Conservation (phyloP, 2,113 vertebrate species). For the human (Homo sapiens) region DNA sequence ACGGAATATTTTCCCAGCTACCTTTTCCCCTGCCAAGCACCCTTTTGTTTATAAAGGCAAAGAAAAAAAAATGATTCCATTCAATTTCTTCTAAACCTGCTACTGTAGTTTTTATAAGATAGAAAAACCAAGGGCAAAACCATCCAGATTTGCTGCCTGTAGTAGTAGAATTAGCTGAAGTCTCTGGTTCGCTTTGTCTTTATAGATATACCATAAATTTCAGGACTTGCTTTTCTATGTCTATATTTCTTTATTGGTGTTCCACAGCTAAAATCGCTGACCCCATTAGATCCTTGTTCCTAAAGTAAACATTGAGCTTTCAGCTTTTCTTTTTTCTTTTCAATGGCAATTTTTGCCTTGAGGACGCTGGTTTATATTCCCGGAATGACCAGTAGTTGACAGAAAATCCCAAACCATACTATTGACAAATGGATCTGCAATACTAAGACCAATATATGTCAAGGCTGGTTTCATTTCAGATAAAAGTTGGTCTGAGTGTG, state of each 20-base stretch:
- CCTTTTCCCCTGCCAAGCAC: background rate
- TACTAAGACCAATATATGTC: background rate
- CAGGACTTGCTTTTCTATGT: background rate
- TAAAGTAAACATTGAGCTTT: background rate
- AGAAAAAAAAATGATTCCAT: conserved; percentile 50
- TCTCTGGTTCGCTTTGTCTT: background rate
- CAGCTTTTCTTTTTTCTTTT: background rate
- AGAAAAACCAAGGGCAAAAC: conserved; percentile 34
- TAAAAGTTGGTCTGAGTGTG: background rate
- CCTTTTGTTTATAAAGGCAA: conserved; percentile 44
- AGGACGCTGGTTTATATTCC: background rate
- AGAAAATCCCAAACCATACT: background rate
- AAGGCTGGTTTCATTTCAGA: background rate
- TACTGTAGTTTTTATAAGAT: conserved; percentile 13
- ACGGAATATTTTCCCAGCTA: background rate
- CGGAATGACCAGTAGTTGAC: background rate
- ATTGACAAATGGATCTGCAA: background rate
- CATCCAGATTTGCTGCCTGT: background rate
- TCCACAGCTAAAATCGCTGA: background rate
- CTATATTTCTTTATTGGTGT: background rate
- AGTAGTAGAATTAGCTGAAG: background rate
- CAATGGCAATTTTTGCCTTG: background rate
- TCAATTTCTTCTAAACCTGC: conserved; percentile 46
- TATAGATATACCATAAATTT: conserved; percentile 15
- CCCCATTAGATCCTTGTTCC: background rate